A percentile compares a stretch with the other conserved stretches of the same genome.
Evolutionary conservation across 1,140 invertebrate species (phyloP).

Genomic region (Drosophila ercepeae): DNA sequence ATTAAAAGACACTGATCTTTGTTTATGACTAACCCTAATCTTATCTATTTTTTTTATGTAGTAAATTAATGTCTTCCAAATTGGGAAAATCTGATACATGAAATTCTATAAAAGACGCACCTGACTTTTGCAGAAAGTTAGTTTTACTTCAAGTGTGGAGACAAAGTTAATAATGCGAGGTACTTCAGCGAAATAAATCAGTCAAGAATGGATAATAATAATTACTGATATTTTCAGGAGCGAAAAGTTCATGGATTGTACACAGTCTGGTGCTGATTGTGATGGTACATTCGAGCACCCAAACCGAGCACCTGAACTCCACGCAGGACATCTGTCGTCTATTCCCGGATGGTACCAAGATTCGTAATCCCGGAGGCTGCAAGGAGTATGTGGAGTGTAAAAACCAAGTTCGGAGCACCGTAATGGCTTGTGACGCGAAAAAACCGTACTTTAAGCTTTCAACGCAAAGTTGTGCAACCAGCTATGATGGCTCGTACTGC

Average conservation of each 20-base stretch:
- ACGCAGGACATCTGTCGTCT: conserved; percentile 56
- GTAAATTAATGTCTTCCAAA: conserved; percentile 50
- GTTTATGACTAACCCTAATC: conserved; percentile 50
- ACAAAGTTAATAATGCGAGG: conserved; percentile 24
- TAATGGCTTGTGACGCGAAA: conserved; percentile 3
- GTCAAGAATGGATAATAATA: neutral
- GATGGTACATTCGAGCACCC: conserved; percentile 37
- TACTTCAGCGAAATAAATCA: neutral
- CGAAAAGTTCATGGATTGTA: neutral
- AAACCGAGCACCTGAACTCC: conserved; percentile 29
- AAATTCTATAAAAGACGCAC: conserved; percentile 30
- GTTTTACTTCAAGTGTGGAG: conserved; percentile 6
- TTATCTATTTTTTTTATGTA: conserved; percentile 50
- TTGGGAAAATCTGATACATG: conserved; percentile 20
- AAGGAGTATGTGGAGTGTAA: conserved; percentile 48
- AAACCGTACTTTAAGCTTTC: conserved; percentile 4
- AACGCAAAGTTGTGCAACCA: neutral
- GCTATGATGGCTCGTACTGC: conserved; percentile 43
- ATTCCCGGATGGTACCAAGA: conserved; percentile 39
- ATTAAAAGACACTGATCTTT: conserved; percentile 15
- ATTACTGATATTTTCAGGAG: neutral
- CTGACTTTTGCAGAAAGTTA: conserved; percentile 13
- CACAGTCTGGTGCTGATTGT: conserved; percentile 19
- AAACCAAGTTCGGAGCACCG: conserved; percentile 6
- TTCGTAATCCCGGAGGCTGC: conserved; percentile 65